Percentiles rank a stretch among this genome's conserved stretches.
Conservation (phyloP, 2,797 vertebrate species). For the Poeciliopsis presidionis region DNA sequence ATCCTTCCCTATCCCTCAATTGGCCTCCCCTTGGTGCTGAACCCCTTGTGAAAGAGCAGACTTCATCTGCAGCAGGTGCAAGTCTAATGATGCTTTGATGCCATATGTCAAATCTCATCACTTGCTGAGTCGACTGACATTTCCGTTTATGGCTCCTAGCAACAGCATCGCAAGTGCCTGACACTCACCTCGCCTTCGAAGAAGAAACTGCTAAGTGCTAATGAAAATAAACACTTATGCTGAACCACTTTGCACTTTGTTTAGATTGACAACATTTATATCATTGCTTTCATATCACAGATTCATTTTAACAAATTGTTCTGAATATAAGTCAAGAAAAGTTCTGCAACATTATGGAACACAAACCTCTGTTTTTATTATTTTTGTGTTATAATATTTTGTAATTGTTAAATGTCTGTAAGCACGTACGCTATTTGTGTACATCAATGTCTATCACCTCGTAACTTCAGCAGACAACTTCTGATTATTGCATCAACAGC, state of each 20-base stretch:
- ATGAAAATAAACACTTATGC: slow-evolving; percentile 65
- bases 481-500: slow-evolving; percentile 71
- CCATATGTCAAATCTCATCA: slow-evolving; percentile 96
- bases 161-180: slow-evolving; percentile 74
- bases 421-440: background rate
- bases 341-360: slow-evolving; percentile 17
- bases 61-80: slow-evolving; percentile 88
- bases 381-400: background rate
- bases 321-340: slow-evolving; percentile 1
- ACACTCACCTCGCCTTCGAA: slow-evolving; percentile 57
- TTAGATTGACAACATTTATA: slow-evolving; percentile 10
- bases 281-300: slow-evolving; percentile 28
- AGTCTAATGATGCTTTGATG: slow-evolving; percentile 96
- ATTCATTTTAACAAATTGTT: slow-evolving; percentile 29
- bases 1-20: slow-evolving; percentile 77
- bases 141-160: slow-evolving; percentile 87
- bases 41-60: slow-evolving; percentile 83
- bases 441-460: slow-evolving; percentile 35
- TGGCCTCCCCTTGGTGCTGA: slow-evolving; percentile 63
- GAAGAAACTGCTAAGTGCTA: slow-evolving; percentile 26
- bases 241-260: slow-evolving; percentile 47
- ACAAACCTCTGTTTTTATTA: background rate
- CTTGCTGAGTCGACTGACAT: slow-evolving; percentile 95
- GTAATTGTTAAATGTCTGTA: slow-evolving; percentile 7
- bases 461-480: slow-evolving; percentile 54